Evolutionary conservation across 2,113 vertebrate species (phyloP).

Genomic region (human): DNA sequence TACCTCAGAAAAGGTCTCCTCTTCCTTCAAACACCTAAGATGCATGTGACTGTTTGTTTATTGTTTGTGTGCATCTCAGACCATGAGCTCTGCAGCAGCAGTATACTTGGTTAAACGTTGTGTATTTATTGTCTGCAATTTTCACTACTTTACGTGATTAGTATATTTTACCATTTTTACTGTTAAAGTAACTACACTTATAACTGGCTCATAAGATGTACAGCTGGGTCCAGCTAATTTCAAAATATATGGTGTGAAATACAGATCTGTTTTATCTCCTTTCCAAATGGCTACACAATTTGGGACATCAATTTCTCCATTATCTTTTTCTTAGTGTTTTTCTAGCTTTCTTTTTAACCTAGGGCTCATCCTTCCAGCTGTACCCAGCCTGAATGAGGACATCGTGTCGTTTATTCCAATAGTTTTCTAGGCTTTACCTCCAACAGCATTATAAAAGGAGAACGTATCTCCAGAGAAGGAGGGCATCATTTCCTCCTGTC

Average conservation of each 20-base stretch:
- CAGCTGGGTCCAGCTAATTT: neutral
- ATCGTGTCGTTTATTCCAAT: neutral
- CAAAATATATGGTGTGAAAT: neutral
- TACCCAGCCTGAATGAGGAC: neutral
- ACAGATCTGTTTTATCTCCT: neutral
- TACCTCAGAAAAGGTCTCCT: neutral
- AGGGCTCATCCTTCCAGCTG: neutral
- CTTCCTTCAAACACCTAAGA: neutral
- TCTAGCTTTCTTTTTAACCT: neutral
- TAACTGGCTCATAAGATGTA: too few species aligned
- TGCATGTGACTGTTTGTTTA: neutral
- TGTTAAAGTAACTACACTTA: neutral
- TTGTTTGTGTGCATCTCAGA: neutral
- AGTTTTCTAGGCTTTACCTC: neutral
- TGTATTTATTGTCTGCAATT: neutral
- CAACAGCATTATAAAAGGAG: accelerated
- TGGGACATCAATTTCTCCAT: neutral
- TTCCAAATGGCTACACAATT: too few species aligned
- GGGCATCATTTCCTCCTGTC: neutral
- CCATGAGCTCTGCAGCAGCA: neutral
- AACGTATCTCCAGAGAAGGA: accelerated
- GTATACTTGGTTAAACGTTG: neutral
- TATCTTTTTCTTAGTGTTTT: neutral
- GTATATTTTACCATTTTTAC: neutral
- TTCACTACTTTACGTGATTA: neutral